These are phyloP conservation scores for Steinernema hermaphroditum DNA, from an alignment of 2,888 invertebrate genomes.

Conservation along the genomic window DNA sequence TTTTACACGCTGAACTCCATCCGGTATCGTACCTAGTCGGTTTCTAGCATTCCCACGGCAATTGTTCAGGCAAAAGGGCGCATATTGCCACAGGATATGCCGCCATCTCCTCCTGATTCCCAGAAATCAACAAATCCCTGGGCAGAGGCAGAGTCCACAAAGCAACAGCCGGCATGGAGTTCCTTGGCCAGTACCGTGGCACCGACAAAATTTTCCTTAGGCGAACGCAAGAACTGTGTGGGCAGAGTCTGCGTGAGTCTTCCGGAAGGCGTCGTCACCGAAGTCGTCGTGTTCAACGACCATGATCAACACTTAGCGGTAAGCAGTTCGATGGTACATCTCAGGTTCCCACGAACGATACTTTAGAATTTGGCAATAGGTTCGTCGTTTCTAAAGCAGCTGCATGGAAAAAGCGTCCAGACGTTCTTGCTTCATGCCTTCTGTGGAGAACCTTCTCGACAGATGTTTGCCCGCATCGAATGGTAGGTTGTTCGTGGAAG, in stretches of 20 bases:
- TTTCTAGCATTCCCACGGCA: neutral
- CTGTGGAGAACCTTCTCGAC: slow-evolving; percentile 45
- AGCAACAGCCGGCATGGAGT: slow-evolving; percentile 2
- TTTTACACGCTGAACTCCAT: neutral
- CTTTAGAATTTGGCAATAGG: slow-evolving; percentile 4
- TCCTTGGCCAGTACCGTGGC: neutral
- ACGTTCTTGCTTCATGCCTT: slow-evolving; percentile 47
- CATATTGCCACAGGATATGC: slow-evolving; percentile 28
- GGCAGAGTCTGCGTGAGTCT: neutral
- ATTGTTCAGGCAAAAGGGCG: neutral
- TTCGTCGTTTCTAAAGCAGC: slow-evolving; percentile 35
- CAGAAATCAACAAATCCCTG: slow-evolving; percentile 14
- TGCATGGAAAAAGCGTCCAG: slow-evolving; percentile 51
- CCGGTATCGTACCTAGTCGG: neutral
- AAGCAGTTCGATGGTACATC: too few species aligned
- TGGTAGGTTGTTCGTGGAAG: slow-evolving; percentile 39
- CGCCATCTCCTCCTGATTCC: slow-evolving; percentile 27
- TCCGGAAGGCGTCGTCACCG: slow-evolving; percentile 14
- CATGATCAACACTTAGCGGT: slow-evolving; percentile 2
- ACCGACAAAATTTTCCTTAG: neutral
- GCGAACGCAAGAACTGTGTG: slow-evolving; percentile 14
- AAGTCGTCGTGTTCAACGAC: slow-evolving; percentile 2
- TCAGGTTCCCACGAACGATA: neutral
- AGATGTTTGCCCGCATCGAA: slow-evolving; percentile 53
- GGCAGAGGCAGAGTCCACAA: neutral